Percentiles rank a stretch among this genome's conserved stretches.
phyloP scores from a whole-genome alignment of 2,797 vertebrate species.

The Garrulus glandarius region DNA sequence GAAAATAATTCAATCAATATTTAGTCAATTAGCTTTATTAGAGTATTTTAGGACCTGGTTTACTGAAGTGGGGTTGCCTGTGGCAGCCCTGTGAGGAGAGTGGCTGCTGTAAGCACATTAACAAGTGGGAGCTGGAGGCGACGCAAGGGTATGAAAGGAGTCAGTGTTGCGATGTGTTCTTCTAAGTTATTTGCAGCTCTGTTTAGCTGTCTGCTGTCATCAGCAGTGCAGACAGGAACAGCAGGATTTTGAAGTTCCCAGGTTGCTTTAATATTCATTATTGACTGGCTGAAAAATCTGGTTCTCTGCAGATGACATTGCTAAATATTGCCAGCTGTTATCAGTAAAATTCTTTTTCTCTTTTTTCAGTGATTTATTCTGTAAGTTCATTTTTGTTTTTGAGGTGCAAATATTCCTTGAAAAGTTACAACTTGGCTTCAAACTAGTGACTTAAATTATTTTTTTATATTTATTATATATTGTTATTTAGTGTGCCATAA shows the following conservation, averaged over 20 bases:
- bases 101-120: background rate
- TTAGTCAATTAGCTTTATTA: background rate
- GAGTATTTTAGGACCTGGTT: background rate
- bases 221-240: background rate
- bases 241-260: background rate
- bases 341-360: background rate
- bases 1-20: background rate
- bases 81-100: background rate
- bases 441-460: background rate
- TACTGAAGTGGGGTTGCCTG: background rate
- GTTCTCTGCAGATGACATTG: background rate
- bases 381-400: background rate
- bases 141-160: background rate
- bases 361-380: background rate
- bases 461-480: too few relatives aligned
- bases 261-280: background rate
- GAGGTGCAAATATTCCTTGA: background rate
- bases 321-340: background rate
- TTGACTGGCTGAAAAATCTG: background rate
- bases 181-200: conserved; percentile 4
- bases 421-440: background rate
- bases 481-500: background rate
- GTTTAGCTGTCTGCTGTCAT: background rate
- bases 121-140: background rate
- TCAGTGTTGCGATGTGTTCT: background rate